A percentile compares a stretch with the other conserved stretches of the same genome.
Conservation (phyloP, 2,113 vertebrate species). For the Coryphaenoides rupestris region DNA sequence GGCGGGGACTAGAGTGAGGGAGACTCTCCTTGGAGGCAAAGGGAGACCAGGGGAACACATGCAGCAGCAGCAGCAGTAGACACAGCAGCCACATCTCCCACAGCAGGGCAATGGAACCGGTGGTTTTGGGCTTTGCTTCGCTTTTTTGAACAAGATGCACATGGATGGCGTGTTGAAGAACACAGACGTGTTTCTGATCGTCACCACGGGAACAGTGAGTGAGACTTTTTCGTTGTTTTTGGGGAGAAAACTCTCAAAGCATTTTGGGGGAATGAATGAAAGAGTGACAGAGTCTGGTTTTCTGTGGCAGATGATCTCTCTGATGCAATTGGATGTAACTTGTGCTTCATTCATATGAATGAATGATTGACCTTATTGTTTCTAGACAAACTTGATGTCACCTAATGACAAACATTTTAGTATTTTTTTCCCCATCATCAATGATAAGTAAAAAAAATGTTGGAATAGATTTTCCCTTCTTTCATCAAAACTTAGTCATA, state of each 20-base stretch:
- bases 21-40: constrained; percentile 37
- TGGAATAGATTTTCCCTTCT: too few relatives aligned
- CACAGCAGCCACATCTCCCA: constrained; percentile 52
- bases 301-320: background rate
- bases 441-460: too few relatives aligned
- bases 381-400: background rate
- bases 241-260: too few relatives aligned
- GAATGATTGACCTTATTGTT: constrained; percentile 19
- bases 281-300: background rate
- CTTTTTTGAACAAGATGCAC: background rate
- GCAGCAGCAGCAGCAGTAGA: too few relatives aligned
- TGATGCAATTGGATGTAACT: constrained; percentile 14
- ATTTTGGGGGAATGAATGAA: background rate
- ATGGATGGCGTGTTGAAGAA: background rate
- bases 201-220: background rate
- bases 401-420: too few relatives aligned
- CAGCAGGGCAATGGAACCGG: constrained; percentile 53
- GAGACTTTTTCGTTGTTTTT: too few relatives aligned
- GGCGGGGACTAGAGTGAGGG: constrained; percentile 27
- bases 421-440: too few relatives aligned
- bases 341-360: constrained; percentile 14
- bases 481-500: too few relatives aligned
- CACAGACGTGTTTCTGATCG: background rate
- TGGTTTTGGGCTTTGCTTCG: constrained; percentile 38
- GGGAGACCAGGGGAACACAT: constrained; percentile 40